A percentile compares a stretch with the other conserved stretches of the same genome.
Evolutionary conservation across 1,140 invertebrate species (phyloP).

Genomic region (Bombus confusus): DNA sequence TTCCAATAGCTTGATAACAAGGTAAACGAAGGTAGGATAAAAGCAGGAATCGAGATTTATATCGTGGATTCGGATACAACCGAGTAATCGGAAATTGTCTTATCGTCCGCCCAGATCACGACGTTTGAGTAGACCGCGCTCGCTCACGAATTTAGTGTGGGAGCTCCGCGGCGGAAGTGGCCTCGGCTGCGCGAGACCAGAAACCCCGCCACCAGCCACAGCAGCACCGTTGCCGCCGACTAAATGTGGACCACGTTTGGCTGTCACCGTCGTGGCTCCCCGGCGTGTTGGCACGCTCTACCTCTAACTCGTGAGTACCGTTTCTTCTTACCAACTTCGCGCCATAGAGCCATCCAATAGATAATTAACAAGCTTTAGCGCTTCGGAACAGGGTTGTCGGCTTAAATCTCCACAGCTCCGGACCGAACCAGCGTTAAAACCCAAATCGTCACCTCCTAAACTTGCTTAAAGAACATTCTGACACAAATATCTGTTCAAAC

Average conservation of each 20-base stretch:
- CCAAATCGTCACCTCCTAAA: background rate
- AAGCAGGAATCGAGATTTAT: too few species aligned
- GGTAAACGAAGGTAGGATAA: too few species aligned
- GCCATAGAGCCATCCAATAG: background rate
- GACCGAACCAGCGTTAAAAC: background rate
- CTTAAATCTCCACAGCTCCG: too few species aligned
- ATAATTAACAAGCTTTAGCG: background rate
- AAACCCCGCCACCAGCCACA: constrained; percentile 81
- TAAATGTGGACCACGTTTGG: constrained; percentile 81
- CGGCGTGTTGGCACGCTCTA: constrained; percentile 82
- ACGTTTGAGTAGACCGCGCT: constrained; percentile 89
- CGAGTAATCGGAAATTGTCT: background rate
- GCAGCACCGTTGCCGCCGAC: constrained; percentile 75
- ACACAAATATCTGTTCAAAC: background rate
- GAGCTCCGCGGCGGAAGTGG: constrained; percentile 85
- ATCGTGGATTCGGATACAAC: background rate
- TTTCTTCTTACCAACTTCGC: background rate
- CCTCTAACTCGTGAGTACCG: constrained; percentile 80
- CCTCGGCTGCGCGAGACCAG: constrained; percentile 81
- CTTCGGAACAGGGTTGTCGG: background rate
- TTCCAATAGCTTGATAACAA: background rate
- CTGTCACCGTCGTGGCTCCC: constrained; percentile 80
- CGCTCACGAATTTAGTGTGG: constrained; percentile 94
- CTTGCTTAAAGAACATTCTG: too few species aligned
- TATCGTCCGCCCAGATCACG: constrained; percentile 82